These are phyloP conservation scores for Machaerirhynchus nigripectus DNA, from an alignment of 2,113 vertebrate species.

Conservation along the genomic window DNA sequence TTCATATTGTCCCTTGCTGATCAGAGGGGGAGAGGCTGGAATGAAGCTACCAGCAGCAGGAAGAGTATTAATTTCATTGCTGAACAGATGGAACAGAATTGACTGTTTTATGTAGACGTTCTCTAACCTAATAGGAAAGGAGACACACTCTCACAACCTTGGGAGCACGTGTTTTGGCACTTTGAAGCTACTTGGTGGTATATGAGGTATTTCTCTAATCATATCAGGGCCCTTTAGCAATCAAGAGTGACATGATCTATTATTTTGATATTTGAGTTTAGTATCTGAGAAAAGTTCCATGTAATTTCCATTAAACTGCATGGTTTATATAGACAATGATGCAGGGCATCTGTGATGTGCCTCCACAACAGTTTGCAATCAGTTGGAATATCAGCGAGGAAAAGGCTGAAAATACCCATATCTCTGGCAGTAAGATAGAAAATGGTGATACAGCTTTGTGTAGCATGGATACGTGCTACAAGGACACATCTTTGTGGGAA, in stretches of 20 bases:
- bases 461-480: fast-evolving
- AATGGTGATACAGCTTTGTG: background rate
- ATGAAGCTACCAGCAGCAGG: background rate
- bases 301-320: background rate
- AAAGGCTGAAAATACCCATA: background rate
- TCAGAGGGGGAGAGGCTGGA: background rate
- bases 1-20: fast-evolving
- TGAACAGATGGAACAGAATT: background rate
- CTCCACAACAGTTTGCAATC: background rate
- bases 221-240: background rate
- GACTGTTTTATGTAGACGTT: background rate
- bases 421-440: background rate
- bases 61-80: background rate
- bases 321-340: background rate
- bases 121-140: background rate
- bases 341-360: background rate
- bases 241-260: background rate
- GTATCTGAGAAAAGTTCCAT: background rate
- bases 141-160: background rate
- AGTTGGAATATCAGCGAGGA: background rate
- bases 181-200: background rate
- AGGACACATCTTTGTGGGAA: background rate
- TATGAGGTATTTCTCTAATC: background rate
- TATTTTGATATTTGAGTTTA: background rate
- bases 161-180: background rate